Evolutionary conservation across 2,888 invertebrate species (phyloP), one percentile per base, ranked within the genome.

Genomic region (Merodon equestris): DNA sequence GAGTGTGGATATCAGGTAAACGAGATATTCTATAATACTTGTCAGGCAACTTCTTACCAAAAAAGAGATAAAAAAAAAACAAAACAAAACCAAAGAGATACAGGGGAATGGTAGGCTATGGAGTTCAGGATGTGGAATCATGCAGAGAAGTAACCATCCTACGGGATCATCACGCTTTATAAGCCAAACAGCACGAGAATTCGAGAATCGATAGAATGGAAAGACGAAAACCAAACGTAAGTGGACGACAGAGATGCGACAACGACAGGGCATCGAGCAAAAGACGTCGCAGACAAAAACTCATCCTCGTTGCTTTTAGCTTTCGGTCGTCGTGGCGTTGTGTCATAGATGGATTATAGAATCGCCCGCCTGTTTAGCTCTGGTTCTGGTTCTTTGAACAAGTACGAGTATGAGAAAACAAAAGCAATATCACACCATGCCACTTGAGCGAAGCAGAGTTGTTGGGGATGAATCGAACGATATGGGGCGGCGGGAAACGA

Each of bases 191-290:
- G 27, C 27, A 27, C 27, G 27, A 27, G 27, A 27, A 27, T 27
- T 27, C 9, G 17, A 13, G 15, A 36, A 48, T 40, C 40, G 40
- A 40, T 40, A 47, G 18, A 17, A 63, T 13, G 10, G 14, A 9
- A 13, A 40, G 13, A 40, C 45, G 45, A 40, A 56, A 19, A 40
- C 17, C 18, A 45, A 45, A 1, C 10, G 10, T 10, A n/a, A 40
- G 67, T 72, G 67, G 77, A 77, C 67, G 67, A 77, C 70, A 58
- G 76, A 72, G 70, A 67, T 77, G 76, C 56, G 67, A 57, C 61
- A 51, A 77, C 67, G 61, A 67, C 77, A 27, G 27, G 27, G 27
- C 27, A 7, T 27, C 2, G 27, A 7, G 27, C 7, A 77, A 72
- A 77, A 76, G 71, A 14, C 27, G 63, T 38, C 13, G 45, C 27